Conservation (phyloP, 2,113 vertebrate species). For the Xiphophorus hellerii region DNA sequence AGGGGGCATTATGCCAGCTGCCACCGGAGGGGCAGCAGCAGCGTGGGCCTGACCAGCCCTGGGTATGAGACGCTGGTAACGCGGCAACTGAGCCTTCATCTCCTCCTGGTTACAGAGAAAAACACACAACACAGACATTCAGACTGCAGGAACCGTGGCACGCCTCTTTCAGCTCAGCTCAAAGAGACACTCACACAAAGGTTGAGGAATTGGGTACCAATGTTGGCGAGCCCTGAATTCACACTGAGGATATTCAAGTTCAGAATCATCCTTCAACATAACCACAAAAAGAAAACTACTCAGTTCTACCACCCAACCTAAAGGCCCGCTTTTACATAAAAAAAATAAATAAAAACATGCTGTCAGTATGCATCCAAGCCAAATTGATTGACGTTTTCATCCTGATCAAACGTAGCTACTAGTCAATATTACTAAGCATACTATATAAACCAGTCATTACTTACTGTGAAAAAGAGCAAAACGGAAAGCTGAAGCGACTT, state of each 20-base stretch:
- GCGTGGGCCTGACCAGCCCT: slow-evolving; percentile 88
- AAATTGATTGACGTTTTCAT: background rate
- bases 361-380: background rate
- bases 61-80: slow-evolving; percentile 94
- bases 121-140: slow-evolving; percentile 47
- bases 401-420: background rate
- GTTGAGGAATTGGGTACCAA: slow-evolving; percentile 52
- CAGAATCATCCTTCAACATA: slow-evolving; percentile 51
- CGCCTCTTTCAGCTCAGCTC: slow-evolving; percentile 50
- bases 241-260: slow-evolving; percentile 59
- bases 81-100: slow-evolving; percentile 92
- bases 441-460: slow-evolving; percentile 75
- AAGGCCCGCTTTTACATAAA: background rate
- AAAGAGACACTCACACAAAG: slow-evolving; percentile 42
- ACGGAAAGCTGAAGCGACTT: slow-evolving; percentile 84
- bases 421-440: slow-evolving; percentile 1
- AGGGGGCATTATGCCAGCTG: slow-evolving; percentile 91
- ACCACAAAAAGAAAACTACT: slow-evolving; percentile 46
- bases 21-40: slow-evolving; percentile 87
- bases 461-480: slow-evolving; percentile 83
- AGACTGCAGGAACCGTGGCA: slow-evolving; percentile 38
- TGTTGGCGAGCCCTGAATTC: slow-evolving; percentile 46
- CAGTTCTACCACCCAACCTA: slow-evolving; percentile 17
- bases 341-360: no score
- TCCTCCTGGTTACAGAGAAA: slow-evolving; percentile 85